A percentile compares a stretch with the other conserved stretches of the same genome.
phyloP scores from a whole-genome alignment of 2,113 vertebrate species.

The Solenodon paradoxus region DNA sequence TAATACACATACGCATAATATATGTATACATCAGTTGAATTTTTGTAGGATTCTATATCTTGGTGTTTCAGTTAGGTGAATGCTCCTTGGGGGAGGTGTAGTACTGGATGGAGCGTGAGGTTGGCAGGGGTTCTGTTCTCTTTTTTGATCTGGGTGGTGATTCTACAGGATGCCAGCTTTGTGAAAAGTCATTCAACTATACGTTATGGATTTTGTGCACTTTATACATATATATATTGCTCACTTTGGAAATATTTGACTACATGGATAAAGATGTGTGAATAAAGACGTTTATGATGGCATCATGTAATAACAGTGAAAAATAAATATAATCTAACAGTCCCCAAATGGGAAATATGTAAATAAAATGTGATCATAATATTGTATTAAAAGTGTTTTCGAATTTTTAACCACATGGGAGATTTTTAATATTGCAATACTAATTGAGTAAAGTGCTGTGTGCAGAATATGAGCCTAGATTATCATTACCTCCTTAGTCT shows the following conservation, averaged over 20 bases:
- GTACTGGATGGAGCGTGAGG: accelerated
- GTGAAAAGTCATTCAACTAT: conserved; percentile 12
- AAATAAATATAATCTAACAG: conserved; percentile 36
- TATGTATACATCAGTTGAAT: neutral
- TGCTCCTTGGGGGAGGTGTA: neutral
- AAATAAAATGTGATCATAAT: conserved; percentile 13
- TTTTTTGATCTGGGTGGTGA: neutral
- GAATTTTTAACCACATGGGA: neutral
- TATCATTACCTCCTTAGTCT: neutral
- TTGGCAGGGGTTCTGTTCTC: neutral
- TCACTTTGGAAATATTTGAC: conserved; percentile 4
- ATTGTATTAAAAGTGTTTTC: conserved; percentile 38
- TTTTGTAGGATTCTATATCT: neutral
- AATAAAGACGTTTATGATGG: conserved; percentile 33
- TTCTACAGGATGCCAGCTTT: neutral
- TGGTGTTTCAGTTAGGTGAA: neutral
- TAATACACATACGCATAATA: neutral
- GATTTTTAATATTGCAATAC: neutral
- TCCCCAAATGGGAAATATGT: conserved; percentile 38
- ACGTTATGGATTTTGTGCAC: neutral
- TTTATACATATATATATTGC: neutral
- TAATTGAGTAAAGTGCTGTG: neutral
- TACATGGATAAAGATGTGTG: conserved; percentile 12
- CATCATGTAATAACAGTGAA: neutral
- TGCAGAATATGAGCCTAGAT: neutral